phyloP scores from a whole-genome alignment of 2,888 invertebrate genomes.

The Hemaris fuciformis region DNA sequence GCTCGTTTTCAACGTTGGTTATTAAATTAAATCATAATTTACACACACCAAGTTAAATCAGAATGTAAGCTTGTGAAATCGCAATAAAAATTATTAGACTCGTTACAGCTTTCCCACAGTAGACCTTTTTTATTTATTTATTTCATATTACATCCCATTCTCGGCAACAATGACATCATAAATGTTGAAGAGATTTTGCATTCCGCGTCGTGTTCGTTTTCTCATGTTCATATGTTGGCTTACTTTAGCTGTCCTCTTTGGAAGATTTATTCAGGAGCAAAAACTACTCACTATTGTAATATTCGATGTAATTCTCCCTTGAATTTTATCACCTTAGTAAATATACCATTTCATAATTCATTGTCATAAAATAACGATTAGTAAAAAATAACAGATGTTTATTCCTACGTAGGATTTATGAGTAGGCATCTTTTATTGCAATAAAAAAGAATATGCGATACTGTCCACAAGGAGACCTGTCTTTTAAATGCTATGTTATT shows the following conservation, averaged over 20 bases:
- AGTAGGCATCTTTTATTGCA: too few relatives aligned
- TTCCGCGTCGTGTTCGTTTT: slow-evolving; percentile 41
- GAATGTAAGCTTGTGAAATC: slow-evolving; percentile 69
- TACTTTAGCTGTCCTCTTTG: slow-evolving; percentile 15
- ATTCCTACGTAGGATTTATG: too few relatives aligned
- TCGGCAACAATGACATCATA: slow-evolving; percentile 63
- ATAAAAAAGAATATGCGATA: too few relatives aligned
- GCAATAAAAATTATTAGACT: slow-evolving; percentile 73
- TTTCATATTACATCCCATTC: slow-evolving; percentile 54
- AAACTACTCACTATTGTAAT: slow-evolving; percentile 12
- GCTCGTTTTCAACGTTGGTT: slow-evolving; percentile 69
- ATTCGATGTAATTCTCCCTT: not conserved
- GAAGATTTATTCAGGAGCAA: slow-evolving; percentile 1
- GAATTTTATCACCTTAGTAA: not conserved
- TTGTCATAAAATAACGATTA: too few relatives aligned
- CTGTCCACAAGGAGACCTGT: too few relatives aligned
- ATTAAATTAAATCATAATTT: slow-evolving; percentile 80
- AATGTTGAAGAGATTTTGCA: slow-evolving; percentile 66
- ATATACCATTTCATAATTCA: too few relatives aligned
- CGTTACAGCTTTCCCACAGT: slow-evolving; percentile 54
- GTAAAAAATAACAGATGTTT: too few relatives aligned
- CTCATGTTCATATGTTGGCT: slow-evolving; percentile 6
- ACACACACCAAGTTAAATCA: slow-evolving; percentile 73
- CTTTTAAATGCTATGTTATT: too few relatives aligned
- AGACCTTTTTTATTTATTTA: slow-evolving; percentile 39